Base-by-base conservation (phyloP, 1,140 invertebrate species). In the Lucilia cuprina region DNA sequence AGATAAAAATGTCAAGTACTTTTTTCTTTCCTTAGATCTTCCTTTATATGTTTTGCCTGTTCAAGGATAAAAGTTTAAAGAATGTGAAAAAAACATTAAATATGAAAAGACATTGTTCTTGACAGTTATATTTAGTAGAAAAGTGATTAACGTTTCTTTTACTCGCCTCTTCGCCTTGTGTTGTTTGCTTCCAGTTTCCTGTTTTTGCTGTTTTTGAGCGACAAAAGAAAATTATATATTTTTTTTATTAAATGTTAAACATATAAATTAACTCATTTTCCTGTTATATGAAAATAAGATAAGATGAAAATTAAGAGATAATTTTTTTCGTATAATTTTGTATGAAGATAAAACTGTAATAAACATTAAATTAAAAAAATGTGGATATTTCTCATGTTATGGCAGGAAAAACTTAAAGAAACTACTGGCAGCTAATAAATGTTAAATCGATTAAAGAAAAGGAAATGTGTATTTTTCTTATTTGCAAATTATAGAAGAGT, bases 181-280 rank as follows among this genome's bases (percentile, higher is more conserved):
- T 12, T 55, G 10, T 4, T 12, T 55, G 10, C 17, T 17, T 55
- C 14, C 55, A 60, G 55, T 60, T 60, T 14, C 55, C 14, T 60
- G 12, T 60, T 5, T 60, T 14, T 60, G 12, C 55, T 60, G 13
- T 10, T 60, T 60, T 60, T 41, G 35, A 41, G 35, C 35, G 35
- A 8, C 35, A 41, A 41, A 41, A 41, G 35, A 41, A 41, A 41
- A 55, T 60, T 60, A 13, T 77, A 34, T 30, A 9, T 77, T 77
- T n/a, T 77, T 77, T 41, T 5, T 5, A 41, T 5, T 5, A 41
- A 41, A 41, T 41, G 5, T 55, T 55, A 12, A 2, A 13, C 2
- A 55, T 80, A 80, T 80, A 80, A 80, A 80, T 80, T 80, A 80
- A 78, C 77, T 80, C 41, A 50, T 80, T 80, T 80, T 80, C 77